Percentiles rank a stretch among this genome's conserved stretches.
phyloP scores from a whole-genome alignment of 2,888 invertebrate genomes.

The Rotaria socialis region DNA sequence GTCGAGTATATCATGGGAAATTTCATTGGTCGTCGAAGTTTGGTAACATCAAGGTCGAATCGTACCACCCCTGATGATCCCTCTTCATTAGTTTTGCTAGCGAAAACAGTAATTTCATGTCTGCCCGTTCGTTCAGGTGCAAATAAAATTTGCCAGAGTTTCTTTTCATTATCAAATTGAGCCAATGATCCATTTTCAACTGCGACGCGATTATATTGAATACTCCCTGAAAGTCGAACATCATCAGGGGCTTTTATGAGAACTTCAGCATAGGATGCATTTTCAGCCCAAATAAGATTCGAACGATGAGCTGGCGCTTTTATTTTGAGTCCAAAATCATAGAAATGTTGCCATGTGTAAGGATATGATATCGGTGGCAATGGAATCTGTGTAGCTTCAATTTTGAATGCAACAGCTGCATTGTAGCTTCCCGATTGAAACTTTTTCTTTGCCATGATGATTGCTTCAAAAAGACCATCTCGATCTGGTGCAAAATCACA shows the following conservation, averaged over 20 bases:
- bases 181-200: no score
- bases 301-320: not conserved
- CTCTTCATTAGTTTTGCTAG: no score
- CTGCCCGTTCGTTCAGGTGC: not conserved
- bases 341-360: not conserved
- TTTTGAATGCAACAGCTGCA: not conserved
- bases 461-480: not conserved
- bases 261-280: not conserved
- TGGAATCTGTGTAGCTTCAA: not conserved
- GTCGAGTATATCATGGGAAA: not conserved
- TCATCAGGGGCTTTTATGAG: not conserved
- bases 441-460: not conserved
- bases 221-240: not conserved
- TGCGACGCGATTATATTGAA: not conserved
- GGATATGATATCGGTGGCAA: not conserved
- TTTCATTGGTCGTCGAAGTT: not conserved
- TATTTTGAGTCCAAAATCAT: not conserved
- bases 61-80: not conserved
- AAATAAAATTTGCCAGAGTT: conserved; percentile 33
- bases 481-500: not conserved
- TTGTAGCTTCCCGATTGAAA: not conserved
- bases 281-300: not conserved
- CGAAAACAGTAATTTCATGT: conserved; percentile 31
- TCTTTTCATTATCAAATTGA: not conserved
- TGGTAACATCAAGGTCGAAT: not conserved